A percentile compares a stretch with the other conserved stretches of the same genome.
phyloP scores from a whole-genome alignment of 2,113 vertebrate genomes.

The Pachypanchax playfairii region DNA sequence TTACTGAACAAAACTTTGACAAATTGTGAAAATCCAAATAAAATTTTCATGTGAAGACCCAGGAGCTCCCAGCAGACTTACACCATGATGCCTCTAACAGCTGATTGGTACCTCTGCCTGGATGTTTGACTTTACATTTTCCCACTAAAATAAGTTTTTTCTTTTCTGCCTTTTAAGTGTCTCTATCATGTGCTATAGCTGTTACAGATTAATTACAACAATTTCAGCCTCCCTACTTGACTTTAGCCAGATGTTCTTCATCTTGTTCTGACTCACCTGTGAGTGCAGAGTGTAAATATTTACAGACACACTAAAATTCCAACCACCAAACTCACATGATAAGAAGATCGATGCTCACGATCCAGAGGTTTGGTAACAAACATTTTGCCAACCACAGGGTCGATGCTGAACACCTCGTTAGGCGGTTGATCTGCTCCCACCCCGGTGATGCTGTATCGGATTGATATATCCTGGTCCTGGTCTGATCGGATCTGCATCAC shows the following conservation, averaged over 20 bases:
- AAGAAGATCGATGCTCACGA: conserved; percentile 91
- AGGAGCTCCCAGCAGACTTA: no score
- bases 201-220: conserved; percentile 16
- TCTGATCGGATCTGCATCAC: conserved; percentile 91
- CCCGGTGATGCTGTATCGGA: conserved; percentile 94
- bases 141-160: no score
- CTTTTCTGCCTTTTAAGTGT: no score
- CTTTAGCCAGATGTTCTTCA: conserved; percentile 2
- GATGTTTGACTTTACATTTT: no score
- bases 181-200: no score
- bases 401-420: conserved; percentile 94
- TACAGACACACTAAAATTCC: no score
- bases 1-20: no score
- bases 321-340: conserved; percentile 83
- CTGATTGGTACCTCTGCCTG: no score
- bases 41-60: no score
- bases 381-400: conserved; percentile 92
- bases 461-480: conserved; percentile 93
- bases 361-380: conserved; percentile 93
- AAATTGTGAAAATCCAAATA: no score
- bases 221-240: background rate
- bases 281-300: conserved; percentile 10
- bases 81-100: no score
- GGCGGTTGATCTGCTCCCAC: conserved; percentile 92
- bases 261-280: background rate